Conservation (phyloP, 2,797 vertebrate species). For the Crotalus adamanteus region DNA sequence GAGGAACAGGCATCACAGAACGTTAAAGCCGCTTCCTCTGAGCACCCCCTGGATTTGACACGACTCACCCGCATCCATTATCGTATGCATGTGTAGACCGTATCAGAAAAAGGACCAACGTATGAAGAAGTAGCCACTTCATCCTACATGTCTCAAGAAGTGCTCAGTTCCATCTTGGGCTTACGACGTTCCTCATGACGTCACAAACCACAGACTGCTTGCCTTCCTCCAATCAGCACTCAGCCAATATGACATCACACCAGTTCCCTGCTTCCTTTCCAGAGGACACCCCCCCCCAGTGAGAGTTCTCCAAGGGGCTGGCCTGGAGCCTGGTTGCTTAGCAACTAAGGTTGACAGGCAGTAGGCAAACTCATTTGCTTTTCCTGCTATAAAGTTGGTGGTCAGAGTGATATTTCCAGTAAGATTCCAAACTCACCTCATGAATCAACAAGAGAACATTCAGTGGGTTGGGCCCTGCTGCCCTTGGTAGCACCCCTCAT, state of each 20-base stretch:
- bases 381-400: background rate
- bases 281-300: background rate
- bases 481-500: background rate
- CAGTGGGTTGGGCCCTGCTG: background rate
- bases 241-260: conserved; percentile 6
- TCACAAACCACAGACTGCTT: conserved; percentile 7
- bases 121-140: background rate
- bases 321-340: background rate
- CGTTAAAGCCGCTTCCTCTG: background rate
- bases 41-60: background rate
- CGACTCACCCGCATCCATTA: background rate
- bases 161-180: background rate
- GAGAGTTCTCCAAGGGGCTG: background rate
- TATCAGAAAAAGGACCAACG: background rate
- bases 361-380: background rate
- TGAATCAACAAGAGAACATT: background rate
- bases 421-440: background rate
- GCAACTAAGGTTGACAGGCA: background rate
- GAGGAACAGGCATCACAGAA: background rate
- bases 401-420: background rate
- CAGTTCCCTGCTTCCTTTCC: background rate
- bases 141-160: conserved; percentile 8
- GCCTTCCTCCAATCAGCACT: background rate
- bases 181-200: background rate
- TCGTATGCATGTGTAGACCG: background rate